A percentile compares a stretch with the other conserved stretches of the same genome.
phyloP scores from a whole-genome alignment of 2,113 vertebrate species.

The Rissa tridactyla region DNA sequence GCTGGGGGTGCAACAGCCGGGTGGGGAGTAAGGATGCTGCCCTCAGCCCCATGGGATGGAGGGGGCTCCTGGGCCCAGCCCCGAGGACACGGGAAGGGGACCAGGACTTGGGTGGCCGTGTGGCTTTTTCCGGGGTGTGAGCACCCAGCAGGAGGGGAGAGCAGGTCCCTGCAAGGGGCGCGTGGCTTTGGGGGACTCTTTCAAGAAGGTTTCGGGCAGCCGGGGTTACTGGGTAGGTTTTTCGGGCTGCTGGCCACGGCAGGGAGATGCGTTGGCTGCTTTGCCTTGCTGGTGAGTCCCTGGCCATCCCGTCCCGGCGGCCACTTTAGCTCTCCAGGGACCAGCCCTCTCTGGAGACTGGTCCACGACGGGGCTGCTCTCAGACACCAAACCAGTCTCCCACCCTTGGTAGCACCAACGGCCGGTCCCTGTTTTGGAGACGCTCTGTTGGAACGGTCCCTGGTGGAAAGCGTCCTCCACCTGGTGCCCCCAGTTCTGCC shows the following conservation, averaged over 20 bases:
- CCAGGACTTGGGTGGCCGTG: background rate
- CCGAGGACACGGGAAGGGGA: background rate
- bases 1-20: background rate
- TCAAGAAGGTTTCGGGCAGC: background rate
- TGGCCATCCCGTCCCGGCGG: background rate
- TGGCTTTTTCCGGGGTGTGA: background rate
- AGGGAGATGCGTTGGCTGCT: background rate
- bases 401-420: fast-evolving
- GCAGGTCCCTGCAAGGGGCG: background rate
- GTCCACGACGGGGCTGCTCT: background rate
- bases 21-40: fast-evolving
- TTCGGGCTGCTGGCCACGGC: background rate
- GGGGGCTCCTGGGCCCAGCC: background rate
- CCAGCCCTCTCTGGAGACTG: fast-evolving
- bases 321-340: background rate
- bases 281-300: background rate
- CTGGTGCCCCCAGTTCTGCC: background rate
- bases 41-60: fast-evolving
- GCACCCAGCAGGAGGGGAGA: background rate
- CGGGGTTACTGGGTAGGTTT: fast-evolving
- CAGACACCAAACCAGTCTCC: background rate
- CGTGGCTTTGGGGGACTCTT: background rate
- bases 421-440: background rate
- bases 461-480: fast-evolving
- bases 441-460: background rate